Conservation (phyloP, 2,888 invertebrate species). For the Macaria notata region DNA sequence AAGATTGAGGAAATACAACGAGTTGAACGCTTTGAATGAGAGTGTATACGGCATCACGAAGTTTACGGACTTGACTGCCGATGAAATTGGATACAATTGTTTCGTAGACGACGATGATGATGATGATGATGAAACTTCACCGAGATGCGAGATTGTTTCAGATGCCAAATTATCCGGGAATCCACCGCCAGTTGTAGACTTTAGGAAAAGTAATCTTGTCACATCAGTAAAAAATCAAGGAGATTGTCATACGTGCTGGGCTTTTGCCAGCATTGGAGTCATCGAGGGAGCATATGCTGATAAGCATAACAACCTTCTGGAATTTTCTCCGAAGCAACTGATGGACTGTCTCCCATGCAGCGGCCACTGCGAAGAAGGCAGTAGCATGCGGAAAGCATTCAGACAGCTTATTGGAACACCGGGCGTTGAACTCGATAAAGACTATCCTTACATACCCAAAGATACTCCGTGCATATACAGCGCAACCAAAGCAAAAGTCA, state of each 20-base stretch:
- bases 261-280: not conserved
- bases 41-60: too few species aligned
- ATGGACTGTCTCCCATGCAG: not conserved
- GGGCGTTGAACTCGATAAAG: not conserved
- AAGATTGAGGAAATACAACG: too few species aligned
- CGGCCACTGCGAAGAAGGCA: not conserved
- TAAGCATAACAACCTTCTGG: not conserved
- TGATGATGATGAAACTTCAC: too few species aligned
- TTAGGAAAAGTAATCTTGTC: too few species aligned
- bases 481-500: not conserved
- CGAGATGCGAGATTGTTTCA: too few species aligned
- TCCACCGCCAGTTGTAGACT: too few species aligned
- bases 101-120: too few species aligned
- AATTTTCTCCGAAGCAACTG: not conserved
- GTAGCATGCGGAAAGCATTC: not conserved
- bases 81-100: too few species aligned
- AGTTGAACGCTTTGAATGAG: too few species aligned
- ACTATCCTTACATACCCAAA: not conserved
- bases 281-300: not conserved
- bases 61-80: too few species aligned
- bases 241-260: not conserved
- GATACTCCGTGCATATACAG: not conserved
- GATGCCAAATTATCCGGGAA: too few species aligned
- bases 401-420: not conserved
- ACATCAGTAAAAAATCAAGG: not conserved